Percentiles rank a stretch among this genome's conserved stretches.
Evolutionary conservation across 2,888 invertebrate genomes (phyloP).

Genomic region (Diarsia mendica): DNA sequence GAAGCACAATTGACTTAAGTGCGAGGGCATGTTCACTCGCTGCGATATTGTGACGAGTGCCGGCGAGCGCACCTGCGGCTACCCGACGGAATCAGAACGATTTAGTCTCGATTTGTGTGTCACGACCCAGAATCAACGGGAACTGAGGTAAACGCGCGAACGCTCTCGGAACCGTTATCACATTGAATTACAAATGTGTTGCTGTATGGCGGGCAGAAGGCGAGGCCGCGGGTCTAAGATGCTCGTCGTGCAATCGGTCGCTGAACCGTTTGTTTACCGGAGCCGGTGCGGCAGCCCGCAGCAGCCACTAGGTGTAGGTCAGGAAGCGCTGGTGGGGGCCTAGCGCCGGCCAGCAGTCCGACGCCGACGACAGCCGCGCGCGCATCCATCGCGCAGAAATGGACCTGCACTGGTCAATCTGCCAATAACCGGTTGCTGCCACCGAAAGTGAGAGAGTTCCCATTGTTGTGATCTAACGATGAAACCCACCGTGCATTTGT

Average conservation of each 20-base stretch:
- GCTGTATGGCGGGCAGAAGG: constrained; percentile 74
- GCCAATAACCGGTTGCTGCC: constrained; percentile 73
- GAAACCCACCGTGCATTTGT: constrained; percentile 78
- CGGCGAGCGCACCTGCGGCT: constrained; percentile 65
- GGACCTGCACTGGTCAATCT: constrained; percentile 75
- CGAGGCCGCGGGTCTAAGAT: constrained; percentile 75
- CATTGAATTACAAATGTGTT: constrained; percentile 87
- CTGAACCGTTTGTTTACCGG: constrained; percentile 89
- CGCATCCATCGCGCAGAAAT: constrained; percentile 81
- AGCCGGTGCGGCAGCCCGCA: constrained; percentile 80
- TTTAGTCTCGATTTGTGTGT: constrained; percentile 75
- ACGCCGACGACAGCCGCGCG: constrained; percentile 80
- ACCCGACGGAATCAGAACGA: constrained; percentile 67
- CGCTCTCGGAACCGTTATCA: constrained; percentile 86
- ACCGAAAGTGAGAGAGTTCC: constrained; percentile 81
- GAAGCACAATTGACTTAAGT: constrained; percentile 47
- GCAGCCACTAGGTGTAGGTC: constrained; percentile 86
- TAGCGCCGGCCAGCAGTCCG: constrained; percentile 78
- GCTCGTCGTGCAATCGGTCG: constrained; percentile 86
- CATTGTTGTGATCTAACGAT: constrained; percentile 81
- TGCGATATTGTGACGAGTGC: constrained; percentile 33
- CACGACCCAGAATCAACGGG: constrained; percentile 82
- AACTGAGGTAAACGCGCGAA: constrained; percentile 80
- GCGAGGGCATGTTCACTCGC: constrained; percentile 40
- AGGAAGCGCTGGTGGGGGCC: constrained; percentile 81